Evolutionary conservation across 2,797 vertebrate species (phyloP), one percentile per base, ranked within the genome.

Genomic region (Poecilia wingei): DNA sequence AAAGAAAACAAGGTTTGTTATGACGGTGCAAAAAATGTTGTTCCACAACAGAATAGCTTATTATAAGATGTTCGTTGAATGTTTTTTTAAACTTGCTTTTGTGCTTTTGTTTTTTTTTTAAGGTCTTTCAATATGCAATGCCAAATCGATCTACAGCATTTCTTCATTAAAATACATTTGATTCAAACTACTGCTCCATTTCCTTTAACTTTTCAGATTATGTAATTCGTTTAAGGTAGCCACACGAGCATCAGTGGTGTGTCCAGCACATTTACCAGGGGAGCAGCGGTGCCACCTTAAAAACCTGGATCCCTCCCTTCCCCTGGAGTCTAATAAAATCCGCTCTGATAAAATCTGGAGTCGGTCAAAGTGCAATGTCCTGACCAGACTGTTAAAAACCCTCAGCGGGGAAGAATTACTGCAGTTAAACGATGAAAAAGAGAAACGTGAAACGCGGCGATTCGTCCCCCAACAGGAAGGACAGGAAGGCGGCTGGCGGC

Each of bases 231-330:
- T 87, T 89, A 91, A 87, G 82, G 88, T 83, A 73, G 85, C 41
- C 3, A 14, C 6, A 3, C 2, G 0, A n/a, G 16, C 46, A 28
- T 16, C 2, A 7, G 1, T 3, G 2, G 14, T 74, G 53, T 16
- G 16, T 10, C 6, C 20, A 2, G 20, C 13, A 46, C 9, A 9
- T 10, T 4, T 12, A 33, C 14, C 9, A 31, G 6, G 10, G 28
- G 9, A n/a, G 14, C 46, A 69, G 4, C 3, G 2, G 83, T 20
- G 36, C 84, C 0, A 78, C 84, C 78, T 91, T 92, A 90, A 87
- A 0, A 76, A 14, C 0, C 0, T 41, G 22, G 0, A 75, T 68
- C 3, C 31, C 41, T 61, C 41, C n/a, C 9, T 59, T 33, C 18
- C 70, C n/a, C 31, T 3, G 0, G 0, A 0, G 2, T 2, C 2